Evolutionary conservation across 2,113 vertebrate species (phyloP).

Genomic region (Gopherus evgoodei): DNA sequence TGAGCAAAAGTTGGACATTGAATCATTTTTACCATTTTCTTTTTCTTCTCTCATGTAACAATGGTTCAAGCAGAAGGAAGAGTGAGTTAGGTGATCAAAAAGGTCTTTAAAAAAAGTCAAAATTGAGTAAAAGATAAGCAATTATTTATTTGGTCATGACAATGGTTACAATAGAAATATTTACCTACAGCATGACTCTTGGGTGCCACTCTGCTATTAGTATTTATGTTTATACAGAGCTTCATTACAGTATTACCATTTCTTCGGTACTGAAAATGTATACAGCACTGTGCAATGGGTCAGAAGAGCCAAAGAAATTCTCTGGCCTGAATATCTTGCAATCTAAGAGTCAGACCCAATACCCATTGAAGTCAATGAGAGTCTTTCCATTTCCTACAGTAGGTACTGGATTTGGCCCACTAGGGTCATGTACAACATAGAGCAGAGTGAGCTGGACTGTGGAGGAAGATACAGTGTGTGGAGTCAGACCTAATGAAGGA

Average conservation of each 20-base stretch:
- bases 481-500: not conserved
- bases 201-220: not conserved
- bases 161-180: not conserved
- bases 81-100: not conserved
- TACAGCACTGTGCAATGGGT: not conserved
- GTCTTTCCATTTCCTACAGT: accelerated
- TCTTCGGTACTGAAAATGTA: conserved; percentile 11
- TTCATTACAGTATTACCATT: not conserved
- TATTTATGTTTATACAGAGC: conserved; percentile 16
- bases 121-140: not conserved
- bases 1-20: not conserved
- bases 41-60: not conserved
- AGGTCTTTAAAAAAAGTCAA: not conserved
- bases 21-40: not conserved
- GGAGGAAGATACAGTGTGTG: not conserved
- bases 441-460: not conserved
- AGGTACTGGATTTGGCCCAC: not conserved
- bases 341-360: not conserved
- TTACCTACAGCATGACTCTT: not conserved
- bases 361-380: not conserved
- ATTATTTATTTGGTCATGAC: not conserved
- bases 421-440: not conserved
- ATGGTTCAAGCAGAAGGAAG: not conserved
- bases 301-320: not conserved
- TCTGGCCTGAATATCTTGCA: not conserved